Percentiles rank a stretch among this genome's conserved stretches.
Evolutionary conservation across 2,113 vertebrate species (phyloP).

Genomic region (Mirza zaza): DNA sequence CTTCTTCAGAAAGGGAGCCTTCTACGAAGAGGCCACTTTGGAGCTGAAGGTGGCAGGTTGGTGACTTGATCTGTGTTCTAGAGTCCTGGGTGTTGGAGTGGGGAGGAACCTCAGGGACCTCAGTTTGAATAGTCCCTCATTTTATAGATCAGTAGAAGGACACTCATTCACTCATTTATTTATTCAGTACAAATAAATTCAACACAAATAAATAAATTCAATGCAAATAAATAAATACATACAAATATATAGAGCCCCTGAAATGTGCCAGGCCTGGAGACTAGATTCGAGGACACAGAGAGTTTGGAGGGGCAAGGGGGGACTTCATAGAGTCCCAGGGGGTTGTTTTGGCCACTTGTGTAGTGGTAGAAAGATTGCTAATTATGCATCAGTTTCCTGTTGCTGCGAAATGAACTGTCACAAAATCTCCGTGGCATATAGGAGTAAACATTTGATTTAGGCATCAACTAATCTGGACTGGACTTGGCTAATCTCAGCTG

Average conservation of each 20-base stretch:
- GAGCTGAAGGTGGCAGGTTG: conserved; percentile 62
- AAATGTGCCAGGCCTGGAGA: background rate
- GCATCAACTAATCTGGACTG: background rate
- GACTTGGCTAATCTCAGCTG: background rate
- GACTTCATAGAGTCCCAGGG: background rate
- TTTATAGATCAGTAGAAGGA: background rate
- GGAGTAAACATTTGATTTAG: background rate
- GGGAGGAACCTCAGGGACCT: background rate
- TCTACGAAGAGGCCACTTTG: background rate
- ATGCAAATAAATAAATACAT: too few species aligned
- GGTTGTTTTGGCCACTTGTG: background rate
- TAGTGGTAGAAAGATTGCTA: background rate
- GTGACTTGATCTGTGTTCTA: background rate
- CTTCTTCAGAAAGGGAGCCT: conserved; percentile 12
- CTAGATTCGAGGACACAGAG: background rate
- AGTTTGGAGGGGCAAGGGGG: background rate
- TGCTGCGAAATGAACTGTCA: background rate
- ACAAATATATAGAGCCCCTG: background rate
- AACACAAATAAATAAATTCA: too few species aligned
- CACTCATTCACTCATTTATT: too few species aligned
- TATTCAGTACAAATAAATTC: too few species aligned
- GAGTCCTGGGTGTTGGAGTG: background rate
- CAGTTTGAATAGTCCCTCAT: background rate
- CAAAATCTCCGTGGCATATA: background rate
- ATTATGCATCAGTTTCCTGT: background rate